Percentiles rank a stretch among this genome's conserved stretches.
phyloP scores from a whole-genome alignment of 23 tunicate species.

The Trididemnum clinides region DNA sequence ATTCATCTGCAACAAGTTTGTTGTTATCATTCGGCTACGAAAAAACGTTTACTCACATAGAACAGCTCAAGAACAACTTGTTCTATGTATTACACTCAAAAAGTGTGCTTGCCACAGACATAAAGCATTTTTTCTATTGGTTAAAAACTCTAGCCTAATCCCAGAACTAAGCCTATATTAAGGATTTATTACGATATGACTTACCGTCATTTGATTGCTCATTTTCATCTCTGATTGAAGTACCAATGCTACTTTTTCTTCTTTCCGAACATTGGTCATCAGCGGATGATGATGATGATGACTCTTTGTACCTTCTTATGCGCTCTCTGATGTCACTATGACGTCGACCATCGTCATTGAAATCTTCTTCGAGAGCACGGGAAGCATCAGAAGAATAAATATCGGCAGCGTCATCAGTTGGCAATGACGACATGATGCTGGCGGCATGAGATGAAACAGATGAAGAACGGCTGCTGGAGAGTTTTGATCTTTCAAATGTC shows the following conservation, averaged over 20 bases:
- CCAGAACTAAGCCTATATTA: too few relatives aligned
- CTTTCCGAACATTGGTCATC: constrained; percentile 24
- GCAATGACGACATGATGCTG: neutral
- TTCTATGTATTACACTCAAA: too few relatives aligned
- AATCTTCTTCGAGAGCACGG: constrained; percentile 34
- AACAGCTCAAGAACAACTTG: too few relatives aligned
- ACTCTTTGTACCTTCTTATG: constrained; percentile 69
- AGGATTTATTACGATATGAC: too few relatives aligned
- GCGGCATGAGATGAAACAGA: constrained; percentile 46
- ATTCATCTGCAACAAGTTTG: too few relatives aligned
- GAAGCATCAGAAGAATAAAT: constrained; percentile 23
- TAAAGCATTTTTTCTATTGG: too few relatives aligned
- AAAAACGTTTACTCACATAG: too few relatives aligned
- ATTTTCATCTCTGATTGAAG: neutral
- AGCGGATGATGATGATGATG: constrained; percentile 24
- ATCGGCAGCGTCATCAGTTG: neutral
- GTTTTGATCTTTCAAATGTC: neutral
- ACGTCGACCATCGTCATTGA: neutral
- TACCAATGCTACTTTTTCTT: constrained; percentile 32
- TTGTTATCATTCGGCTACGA: too few relatives aligned
- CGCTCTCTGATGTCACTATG: constrained; percentile 76
- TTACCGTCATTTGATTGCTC: too few relatives aligned
- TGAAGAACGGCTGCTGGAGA: neutral
- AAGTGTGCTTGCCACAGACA: too few relatives aligned
- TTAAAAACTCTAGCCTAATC: too few relatives aligned